Evolutionary conservation across 2,797 vertebrate species (phyloP).

Genomic region (Streptopelia turtur): DNA sequence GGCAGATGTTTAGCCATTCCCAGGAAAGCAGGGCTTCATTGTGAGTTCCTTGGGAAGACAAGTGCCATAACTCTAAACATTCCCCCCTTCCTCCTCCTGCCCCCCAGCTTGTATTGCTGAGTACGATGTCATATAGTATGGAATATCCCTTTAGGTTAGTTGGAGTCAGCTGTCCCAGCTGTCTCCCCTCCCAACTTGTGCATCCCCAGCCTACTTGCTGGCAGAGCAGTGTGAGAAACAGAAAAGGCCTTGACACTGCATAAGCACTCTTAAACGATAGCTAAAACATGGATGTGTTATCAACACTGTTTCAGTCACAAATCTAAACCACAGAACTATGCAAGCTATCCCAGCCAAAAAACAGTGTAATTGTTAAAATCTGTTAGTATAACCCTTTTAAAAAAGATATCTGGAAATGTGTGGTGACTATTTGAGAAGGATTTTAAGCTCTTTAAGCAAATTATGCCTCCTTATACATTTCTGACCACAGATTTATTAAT

Average conservation of each 20-base stretch:
- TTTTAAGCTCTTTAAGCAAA: slow-evolving; percentile 73
- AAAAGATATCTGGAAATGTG: slow-evolving; percentile 59
- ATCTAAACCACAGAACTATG: not conserved
- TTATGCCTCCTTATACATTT: no score
- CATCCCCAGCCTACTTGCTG: no score
- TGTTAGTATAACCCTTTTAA: slow-evolving; percentile 52
- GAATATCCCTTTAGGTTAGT: not conserved
- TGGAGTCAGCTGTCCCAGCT: not conserved
- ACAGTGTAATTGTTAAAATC: slow-evolving; percentile 48
- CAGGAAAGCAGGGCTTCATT: not conserved
- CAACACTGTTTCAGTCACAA: not conserved
- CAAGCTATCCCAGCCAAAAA: not conserved
- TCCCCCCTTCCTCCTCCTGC: not conserved
- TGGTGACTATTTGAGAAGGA: slow-evolving; percentile 68
- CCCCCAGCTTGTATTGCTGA: not conserved
- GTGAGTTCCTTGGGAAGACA: not conserved
- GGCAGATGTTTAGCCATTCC: not conserved
- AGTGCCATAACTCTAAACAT: not conserved
- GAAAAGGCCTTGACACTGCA: no score
- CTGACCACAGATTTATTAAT: slow-evolving; percentile 69
- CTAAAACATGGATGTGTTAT: not conserved
- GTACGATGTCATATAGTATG: not conserved
- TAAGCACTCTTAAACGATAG: not conserved
- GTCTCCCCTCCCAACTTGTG: no score
- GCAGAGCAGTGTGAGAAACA: no score